phyloP scores from a whole-genome alignment of 2,888 invertebrate genomes.

The Netelia melanura region DNA sequence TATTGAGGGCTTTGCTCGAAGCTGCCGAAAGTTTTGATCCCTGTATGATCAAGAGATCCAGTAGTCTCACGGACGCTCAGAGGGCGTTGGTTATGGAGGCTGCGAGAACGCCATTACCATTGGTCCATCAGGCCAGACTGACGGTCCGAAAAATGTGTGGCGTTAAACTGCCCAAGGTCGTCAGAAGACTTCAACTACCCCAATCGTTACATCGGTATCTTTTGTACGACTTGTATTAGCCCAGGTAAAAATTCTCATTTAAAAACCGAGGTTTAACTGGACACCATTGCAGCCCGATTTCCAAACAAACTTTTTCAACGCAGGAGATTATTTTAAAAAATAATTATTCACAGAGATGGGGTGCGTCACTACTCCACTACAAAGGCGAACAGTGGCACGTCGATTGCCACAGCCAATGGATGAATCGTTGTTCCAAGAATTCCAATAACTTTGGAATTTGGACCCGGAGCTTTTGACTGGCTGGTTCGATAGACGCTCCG shows the following conservation, averaged over 20 bases:
- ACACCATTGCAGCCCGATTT: too few relatives aligned
- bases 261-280: too few relatives aligned
- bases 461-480: not conserved
- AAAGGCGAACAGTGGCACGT: too few relatives aligned
- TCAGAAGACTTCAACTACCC: slow-evolving; percentile 88
- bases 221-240: slow-evolving; percentile 87
- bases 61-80: slow-evolving; percentile 88
- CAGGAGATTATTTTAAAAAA: not conserved
- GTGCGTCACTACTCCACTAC: not conserved
- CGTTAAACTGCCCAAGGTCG: slow-evolving; percentile 86
- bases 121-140: slow-evolving; percentile 89
- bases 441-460: not conserved
- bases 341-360: not conserved
- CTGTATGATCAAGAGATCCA: slow-evolving; percentile 92
- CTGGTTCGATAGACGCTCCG: not conserved
- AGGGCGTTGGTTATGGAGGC: slow-evolving; percentile 88
- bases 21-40: slow-evolving; percentile 92
- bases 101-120: slow-evolving; percentile 89
- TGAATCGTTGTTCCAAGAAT: not conserved
- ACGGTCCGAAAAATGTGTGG: slow-evolving; percentile 87
- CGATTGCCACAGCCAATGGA: not conserved
- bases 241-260: too few relatives aligned
- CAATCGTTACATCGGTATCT: slow-evolving; percentile 89
- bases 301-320: not conserved
- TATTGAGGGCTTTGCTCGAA: slow-evolving; percentile 89